Conservation (phyloP, 2,113 vertebrate species). For the Bettongia penicillata region DNA sequence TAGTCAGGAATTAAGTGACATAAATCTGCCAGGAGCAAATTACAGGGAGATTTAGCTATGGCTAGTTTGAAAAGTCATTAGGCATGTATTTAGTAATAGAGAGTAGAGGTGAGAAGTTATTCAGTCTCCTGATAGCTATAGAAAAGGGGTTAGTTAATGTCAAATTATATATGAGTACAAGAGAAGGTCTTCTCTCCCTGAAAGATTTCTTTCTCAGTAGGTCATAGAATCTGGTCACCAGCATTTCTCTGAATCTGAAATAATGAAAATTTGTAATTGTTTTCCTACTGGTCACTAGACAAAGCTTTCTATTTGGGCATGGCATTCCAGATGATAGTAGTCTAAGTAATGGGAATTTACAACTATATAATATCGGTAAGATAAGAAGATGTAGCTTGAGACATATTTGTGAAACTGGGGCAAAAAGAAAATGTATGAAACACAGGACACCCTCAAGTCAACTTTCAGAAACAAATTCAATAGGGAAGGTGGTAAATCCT, state of each 20-base stretch:
- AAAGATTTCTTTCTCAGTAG: background rate
- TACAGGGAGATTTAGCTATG: conserved; percentile 30
- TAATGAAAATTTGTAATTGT: background rate
- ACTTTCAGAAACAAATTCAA: background rate
- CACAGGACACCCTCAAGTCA: background rate
- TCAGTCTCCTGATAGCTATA: accelerated
- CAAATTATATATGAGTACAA: background rate
- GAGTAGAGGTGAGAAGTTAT: background rate
- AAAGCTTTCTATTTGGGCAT: background rate
- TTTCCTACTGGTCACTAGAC: background rate
- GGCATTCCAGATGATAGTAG: background rate
- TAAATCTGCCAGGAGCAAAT: conserved; percentile 3
- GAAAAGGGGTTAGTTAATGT: background rate
- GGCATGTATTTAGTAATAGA: background rate
- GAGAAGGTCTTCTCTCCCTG: background rate
- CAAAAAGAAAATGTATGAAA: background rate
- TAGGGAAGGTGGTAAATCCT: background rate
- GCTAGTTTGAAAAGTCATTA: conserved; percentile 15
- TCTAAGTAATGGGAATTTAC: background rate
- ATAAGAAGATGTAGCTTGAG: background rate
- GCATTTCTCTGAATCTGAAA: background rate
- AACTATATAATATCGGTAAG: background rate
- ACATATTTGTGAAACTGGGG: background rate
- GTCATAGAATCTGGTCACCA: background rate
- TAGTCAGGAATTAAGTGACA: background rate